Evolutionary conservation across 2,888 invertebrate genomes (phyloP).

Genomic region (Hyposoter dolosus): DNA sequence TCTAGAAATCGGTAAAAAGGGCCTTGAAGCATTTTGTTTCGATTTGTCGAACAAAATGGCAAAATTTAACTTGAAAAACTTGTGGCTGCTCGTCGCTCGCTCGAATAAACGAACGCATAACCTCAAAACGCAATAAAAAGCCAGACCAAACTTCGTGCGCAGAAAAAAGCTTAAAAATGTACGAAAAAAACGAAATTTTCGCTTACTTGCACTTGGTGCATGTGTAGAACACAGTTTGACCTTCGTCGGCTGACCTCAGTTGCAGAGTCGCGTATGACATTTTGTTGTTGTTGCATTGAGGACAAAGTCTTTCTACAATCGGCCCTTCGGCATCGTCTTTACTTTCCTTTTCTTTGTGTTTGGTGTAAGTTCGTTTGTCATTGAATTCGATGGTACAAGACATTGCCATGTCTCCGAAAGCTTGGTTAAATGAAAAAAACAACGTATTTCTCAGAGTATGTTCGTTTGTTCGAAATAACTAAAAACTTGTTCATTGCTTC

Average conservation of each 20-base stretch:
- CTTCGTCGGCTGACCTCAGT: slow-evolving; percentile 98
- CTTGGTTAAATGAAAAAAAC: slow-evolving; percentile 82
- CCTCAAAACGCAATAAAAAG: too few species aligned
- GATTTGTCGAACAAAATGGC: too few species aligned
- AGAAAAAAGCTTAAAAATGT: background rate
- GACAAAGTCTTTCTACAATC: slow-evolving; percentile 92
- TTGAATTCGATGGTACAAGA: slow-evolving; percentile 92
- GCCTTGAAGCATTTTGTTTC: too few species aligned
- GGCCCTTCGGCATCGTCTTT: slow-evolving; percentile 89
- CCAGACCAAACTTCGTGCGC: background rate
- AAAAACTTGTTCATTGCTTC: background rate
- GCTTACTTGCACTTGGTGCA: slow-evolving; percentile 96
- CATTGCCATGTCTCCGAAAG: slow-evolving; percentile 88
- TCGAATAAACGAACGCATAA: too few species aligned
- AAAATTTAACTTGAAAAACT: too few species aligned
- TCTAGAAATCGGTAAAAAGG: too few species aligned
- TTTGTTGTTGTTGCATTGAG: slow-evolving; percentile 94
- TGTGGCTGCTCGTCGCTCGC: too few species aligned
- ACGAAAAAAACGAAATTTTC: background rate
- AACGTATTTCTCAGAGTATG: background rate
- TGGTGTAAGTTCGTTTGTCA: slow-evolving; percentile 85
- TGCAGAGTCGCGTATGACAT: slow-evolving; percentile 99
- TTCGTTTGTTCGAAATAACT: background rate
- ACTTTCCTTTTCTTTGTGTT: slow-evolving; percentile 79
- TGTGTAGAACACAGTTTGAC: slow-evolving; percentile 99